Evolutionary conservation across 2,113 vertebrate genomes (phyloP).

Genomic region (Rhabdornis inornatus): DNA sequence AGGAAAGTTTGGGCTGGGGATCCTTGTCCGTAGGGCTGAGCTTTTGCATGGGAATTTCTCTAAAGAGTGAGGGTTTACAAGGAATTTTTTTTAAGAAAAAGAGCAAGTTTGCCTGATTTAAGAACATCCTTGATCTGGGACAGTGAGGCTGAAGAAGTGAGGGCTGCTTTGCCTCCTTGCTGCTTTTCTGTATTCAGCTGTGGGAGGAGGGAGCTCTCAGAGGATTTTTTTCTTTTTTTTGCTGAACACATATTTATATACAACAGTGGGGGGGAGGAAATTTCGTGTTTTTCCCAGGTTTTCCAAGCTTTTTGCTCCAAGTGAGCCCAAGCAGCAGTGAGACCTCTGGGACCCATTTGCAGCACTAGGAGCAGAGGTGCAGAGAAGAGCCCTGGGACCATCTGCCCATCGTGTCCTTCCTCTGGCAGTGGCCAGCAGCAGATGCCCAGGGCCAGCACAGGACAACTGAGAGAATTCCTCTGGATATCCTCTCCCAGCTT

Average conservation of each 20-base stretch:
- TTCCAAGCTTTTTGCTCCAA: neutral
- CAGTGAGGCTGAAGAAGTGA: neutral
- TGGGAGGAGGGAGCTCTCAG: rapidly evolving
- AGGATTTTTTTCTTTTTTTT: neutral
- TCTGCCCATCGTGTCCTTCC: neutral
- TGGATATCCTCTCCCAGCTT: neutral
- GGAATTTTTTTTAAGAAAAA: neutral
- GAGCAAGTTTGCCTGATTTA: neutral
- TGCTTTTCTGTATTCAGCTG: neutral
- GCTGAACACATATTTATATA: rapidly evolving
- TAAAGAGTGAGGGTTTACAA: neutral
- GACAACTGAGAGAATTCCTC: neutral
- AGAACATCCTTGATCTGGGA: neutral
- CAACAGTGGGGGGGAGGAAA: no score
- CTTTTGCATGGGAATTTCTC: neutral
- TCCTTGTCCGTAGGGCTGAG: neutral
- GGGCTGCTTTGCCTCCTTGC: neutral
- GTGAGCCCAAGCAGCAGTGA: neutral
- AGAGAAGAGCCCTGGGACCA: neutral
- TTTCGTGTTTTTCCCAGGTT: neutral
- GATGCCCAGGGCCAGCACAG: neutral
- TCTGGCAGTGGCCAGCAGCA: neutral
- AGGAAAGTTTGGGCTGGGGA: neutral
- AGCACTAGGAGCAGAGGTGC: neutral
- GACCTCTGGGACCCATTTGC: rapidly evolving